Base-by-base conservation (phyloP, 2,797 vertebrate species). In the Rhynchonycteris naso region DNA sequence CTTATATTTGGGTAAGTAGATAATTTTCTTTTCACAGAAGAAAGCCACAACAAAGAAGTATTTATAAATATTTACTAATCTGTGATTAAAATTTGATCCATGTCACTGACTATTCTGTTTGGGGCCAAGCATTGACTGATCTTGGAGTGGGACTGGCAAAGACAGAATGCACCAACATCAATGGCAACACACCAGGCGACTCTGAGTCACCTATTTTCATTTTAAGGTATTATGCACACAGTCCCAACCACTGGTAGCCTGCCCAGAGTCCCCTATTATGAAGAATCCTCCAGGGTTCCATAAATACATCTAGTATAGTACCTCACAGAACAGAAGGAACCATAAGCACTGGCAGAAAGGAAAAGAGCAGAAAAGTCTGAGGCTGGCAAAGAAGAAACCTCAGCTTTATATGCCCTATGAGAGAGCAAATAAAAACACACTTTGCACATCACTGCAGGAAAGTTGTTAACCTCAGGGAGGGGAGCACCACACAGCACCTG, bases 1-100 rank as follows among this genome's bases (percentile, higher is more conserved):
- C 24, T 94, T 95, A 54, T 58, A 58, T 61, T 90, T 79, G 54
- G 22, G 1, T 65, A 59, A 83, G 71, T 4, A 79, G 71, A 76
- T 91, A 94, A 52, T 24, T 35, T 90, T 78, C 24, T 95, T 81
- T 74, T 88, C 47, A 56, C 66, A 78, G 26, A 54, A 65, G 65
- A 87, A 92, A 90, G 80, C 12, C 12, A 76, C 2, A 43, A 82
- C 15, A 50, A 80, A 18, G 22, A 35, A 65, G 2, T 58, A 61
- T 91, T 56, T 78, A 47, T 59, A 50, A 88, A 59, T 10, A 35
- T 91, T 84, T 28, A 74, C n/a, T 54, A 43, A 79, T 69, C 50
- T 54, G 16, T 71, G 22, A 33, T 85, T 75, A 56, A n/a, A 66
- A 75, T 59, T 28, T 88, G 68, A 12, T 56, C 11, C 66, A 50